Conservation (phyloP, 2,888 invertebrate genomes). For the Noctua fimbriata region DNA sequence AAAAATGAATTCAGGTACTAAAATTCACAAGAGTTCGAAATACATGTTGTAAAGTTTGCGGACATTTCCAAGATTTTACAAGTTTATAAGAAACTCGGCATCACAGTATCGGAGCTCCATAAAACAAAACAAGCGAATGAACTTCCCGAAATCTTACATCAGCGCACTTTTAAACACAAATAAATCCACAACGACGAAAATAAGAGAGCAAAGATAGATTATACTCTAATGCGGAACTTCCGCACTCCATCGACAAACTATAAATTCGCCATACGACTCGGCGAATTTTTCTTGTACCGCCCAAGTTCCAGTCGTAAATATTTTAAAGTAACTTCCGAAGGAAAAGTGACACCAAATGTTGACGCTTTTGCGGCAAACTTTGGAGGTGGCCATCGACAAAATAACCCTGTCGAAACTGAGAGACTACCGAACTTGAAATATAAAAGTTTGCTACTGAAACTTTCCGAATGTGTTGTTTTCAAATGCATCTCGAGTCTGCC, state of each 20-base stretch:
- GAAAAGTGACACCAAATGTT: constrained; percentile 88
- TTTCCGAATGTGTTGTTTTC: constrained; percentile 77
- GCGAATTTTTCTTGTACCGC: constrained; percentile 81
- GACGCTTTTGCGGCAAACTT: constrained; percentile 81
- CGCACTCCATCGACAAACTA: constrained; percentile 82
- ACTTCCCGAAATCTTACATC: constrained; percentile 66
- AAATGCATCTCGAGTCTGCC: constrained; percentile 66
- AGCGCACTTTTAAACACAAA: constrained; percentile 79
- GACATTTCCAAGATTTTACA: constrained; percentile 37
- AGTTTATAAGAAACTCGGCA: constrained; percentile 38
- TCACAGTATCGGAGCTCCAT: constrained; percentile 50
- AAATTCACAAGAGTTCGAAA: constrained; percentile 7
- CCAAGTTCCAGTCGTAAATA: constrained; percentile 88
- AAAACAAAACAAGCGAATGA: constrained; percentile 62
- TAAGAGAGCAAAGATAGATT: constrained; percentile 73
- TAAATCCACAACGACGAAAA: constrained; percentile 74
- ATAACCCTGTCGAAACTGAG: constrained; percentile 85
- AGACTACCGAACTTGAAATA: constrained; percentile 83
- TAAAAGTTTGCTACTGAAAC: constrained; percentile 83
- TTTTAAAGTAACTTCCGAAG: constrained; percentile 88
- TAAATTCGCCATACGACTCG: constrained; percentile 82
- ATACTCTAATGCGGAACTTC: constrained; percentile 80
- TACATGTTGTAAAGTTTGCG: constrained; percentile 11
- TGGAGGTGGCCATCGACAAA: constrained; percentile 83
- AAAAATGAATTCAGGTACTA: constrained; percentile 9